Evolutionary conservation across 2,113 vertebrate genomes (phyloP).

Genomic region (Oncorhynchus masou): DNA sequence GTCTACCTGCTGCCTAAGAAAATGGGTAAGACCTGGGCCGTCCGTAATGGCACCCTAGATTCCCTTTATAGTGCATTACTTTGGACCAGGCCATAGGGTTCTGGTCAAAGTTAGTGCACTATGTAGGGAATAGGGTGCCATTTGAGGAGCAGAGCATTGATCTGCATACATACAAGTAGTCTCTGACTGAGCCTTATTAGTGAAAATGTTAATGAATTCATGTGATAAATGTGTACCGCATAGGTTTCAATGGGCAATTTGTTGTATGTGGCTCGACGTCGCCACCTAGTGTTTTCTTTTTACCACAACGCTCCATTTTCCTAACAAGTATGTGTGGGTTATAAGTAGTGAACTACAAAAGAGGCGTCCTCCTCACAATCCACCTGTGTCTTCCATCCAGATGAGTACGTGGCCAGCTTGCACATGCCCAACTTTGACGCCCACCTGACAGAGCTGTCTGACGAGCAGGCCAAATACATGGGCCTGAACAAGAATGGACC

Average conservation of each 20-base stretch:
- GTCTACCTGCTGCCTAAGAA: conserved; percentile 98
- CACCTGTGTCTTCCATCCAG: conserved; percentile 62
- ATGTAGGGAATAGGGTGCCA: too few relatives aligned
- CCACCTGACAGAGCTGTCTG: conserved; percentile 92
- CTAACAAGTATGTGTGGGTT: not conserved
- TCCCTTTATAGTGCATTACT: too few relatives aligned
- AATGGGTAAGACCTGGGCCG: conserved; percentile 82
- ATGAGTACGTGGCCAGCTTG: conserved; percentile 98
- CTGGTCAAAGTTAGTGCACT: too few relatives aligned
- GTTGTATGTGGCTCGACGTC: conserved; percentile 19
- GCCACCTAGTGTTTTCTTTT: conserved; percentile 34
- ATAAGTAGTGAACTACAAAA: too few relatives aligned
- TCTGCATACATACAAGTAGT: too few relatives aligned
- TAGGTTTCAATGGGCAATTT: not conserved
- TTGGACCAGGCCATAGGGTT: too few relatives aligned
- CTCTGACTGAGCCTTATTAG: too few relatives aligned
- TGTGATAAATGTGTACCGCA: not conserved
- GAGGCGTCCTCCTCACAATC: not conserved
- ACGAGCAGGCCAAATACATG: conserved; percentile 97
- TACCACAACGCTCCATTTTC: not conserved
- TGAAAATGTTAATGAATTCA: not conserved
- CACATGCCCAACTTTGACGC: conserved; percentile 96
- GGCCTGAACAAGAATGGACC: conserved; percentile 98
- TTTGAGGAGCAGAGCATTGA: too few relatives aligned
- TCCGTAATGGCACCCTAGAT: too few relatives aligned